Conservation (phyloP, 2,797 vertebrate genomes). For the Threskiornis aethiopicus region DNA sequence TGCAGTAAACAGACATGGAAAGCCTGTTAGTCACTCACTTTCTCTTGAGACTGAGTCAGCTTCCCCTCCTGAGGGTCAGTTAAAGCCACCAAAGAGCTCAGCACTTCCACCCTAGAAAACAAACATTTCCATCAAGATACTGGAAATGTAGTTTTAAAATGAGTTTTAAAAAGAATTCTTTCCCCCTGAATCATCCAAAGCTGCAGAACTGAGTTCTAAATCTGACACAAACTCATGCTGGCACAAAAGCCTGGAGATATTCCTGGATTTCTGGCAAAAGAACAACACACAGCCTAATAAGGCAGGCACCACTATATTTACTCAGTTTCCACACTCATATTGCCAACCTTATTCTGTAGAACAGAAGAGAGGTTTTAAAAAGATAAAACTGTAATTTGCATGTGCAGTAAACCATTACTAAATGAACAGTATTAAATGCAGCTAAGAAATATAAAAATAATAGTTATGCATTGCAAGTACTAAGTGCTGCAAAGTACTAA, state of each 20-base stretch:
- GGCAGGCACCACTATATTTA: not conserved
- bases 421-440: not conserved
- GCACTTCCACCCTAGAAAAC: slow-evolving; percentile 71
- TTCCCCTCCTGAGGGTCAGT: slow-evolving; percentile 69
- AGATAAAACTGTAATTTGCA: not conserved
- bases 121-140: slow-evolving; percentile 57
- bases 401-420: not conserved
- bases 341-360: not conserved
- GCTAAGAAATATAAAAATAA: not conserved
- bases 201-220: not conserved
- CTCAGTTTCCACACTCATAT: not conserved
- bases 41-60: slow-evolving; percentile 63
- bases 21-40: slow-evolving; percentile 70
- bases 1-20: slow-evolving; percentile 48
- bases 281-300: not conserved
- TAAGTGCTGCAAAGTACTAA: not conserved
- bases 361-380: not conserved
- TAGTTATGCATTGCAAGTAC: not conserved
- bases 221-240: not conserved
- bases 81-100: slow-evolving; percentile 69
- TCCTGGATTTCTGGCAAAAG: not conserved
- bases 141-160: slow-evolving; percentile 52
- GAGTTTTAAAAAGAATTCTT: slow-evolving; percentile 16
- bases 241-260: not conserved
- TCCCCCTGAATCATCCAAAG: not conserved